Base-by-base conservation (phyloP, 2,113 vertebrate species). In the Pituophis catenifer region DNA sequence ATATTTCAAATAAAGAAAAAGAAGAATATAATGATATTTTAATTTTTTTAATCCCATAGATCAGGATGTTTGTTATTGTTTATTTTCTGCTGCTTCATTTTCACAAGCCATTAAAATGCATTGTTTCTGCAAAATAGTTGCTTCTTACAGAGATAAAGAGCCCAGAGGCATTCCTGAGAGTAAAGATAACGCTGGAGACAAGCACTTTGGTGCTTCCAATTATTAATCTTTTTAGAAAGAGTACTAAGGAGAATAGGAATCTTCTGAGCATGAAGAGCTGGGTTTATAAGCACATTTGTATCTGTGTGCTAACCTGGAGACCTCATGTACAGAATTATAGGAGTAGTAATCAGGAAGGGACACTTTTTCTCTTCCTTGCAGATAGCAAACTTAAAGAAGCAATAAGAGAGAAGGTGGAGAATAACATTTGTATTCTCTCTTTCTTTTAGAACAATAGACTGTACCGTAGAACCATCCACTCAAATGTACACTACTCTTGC, bases 41-140 rank as follows among this genome's bases (percentile, higher is more conserved):
- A 87, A 62, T 87, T 89, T 33, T n/a, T 87, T 93, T 29, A 17
- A 53, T 12, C n/a, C 21, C 29, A 62, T 53, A 62, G 57, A 89
- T 92, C 62, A 57, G 57, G 70, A 86, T 90, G 21, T n/a, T 15
- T 58, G 2, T 59, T 89, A 88, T 53, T 89, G 88, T 94, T 94
- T 88, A 55, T 38, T 89, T 54, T 90, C 48, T 92, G 55, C 89
- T 33, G 13, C 8, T 26, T 26, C 86, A 1, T 89, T 93, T 89
- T 0, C 81, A 93, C 91, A 92, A 94, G 17, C 3, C 44, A 52
- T 3, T 92, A 53, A 3, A 21, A 7, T 62, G 38, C 0, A 92
- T 38, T 70, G 38, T 86, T 90, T 87, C 87, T 9, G 50, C 55
- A 94, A 54, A 87, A 44, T 92, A 92, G 4, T 3, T 90, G 26